phyloP scores from a whole-genome alignment of 2,888 invertebrate species.

The Cryptophagus acutangulus region DNA sequence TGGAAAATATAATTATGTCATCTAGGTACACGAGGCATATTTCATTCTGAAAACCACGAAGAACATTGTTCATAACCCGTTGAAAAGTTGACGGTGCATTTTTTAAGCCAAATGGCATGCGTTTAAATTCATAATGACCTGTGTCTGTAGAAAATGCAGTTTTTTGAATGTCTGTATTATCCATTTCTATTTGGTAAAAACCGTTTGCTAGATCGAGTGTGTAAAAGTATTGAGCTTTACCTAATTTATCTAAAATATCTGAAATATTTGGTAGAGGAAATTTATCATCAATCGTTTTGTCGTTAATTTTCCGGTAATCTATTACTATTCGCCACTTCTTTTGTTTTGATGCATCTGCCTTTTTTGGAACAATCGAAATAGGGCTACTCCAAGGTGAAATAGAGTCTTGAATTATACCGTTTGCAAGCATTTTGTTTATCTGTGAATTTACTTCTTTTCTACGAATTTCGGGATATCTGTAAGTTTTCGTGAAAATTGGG shows the following conservation, averaged over 20 bases:
- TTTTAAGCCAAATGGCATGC: slow-evolving; percentile 33
- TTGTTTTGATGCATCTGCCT: slow-evolving; percentile 24
- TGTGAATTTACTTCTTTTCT: slow-evolving; percentile 31
- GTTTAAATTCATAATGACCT: slow-evolving; percentile 15
- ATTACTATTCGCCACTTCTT: slow-evolving; percentile 1
- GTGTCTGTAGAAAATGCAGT: slow-evolving; percentile 12
- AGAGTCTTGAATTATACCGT: too few relatives aligned
- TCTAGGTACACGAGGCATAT: slow-evolving; percentile 17
- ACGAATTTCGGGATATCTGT: slow-evolving; percentile 31
- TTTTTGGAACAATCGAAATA: slow-evolving; percentile 27
- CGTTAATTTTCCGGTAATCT: slow-evolving; percentile 3
- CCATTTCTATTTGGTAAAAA: too few relatives aligned
- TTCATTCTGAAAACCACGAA: slow-evolving; percentile 52
- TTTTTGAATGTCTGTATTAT: too few relatives aligned
- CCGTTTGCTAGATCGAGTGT: too few relatives aligned
- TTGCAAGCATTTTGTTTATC: slow-evolving; percentile 26
- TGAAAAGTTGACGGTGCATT: slow-evolving; percentile 23
- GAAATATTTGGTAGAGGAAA: slow-evolving; percentile 5
- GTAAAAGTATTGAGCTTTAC: slow-evolving; percentile 27
- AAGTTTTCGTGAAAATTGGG: slow-evolving; percentile 30
- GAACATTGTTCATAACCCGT: slow-evolving; percentile 8
- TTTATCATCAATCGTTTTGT: slow-evolving; percentile 3
- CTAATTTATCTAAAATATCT: slow-evolving; percentile 6
- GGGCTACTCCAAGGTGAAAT: slow-evolving; percentile 21
- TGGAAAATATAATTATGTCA: slow-evolving; percentile 16